Percentiles rank a stretch among this genome's conserved stretches.
These are phyloP conservation scores for Myotis pilosus DNA, from an alignment of 2,797 vertebrate species.

Conservation along the genomic window DNA sequence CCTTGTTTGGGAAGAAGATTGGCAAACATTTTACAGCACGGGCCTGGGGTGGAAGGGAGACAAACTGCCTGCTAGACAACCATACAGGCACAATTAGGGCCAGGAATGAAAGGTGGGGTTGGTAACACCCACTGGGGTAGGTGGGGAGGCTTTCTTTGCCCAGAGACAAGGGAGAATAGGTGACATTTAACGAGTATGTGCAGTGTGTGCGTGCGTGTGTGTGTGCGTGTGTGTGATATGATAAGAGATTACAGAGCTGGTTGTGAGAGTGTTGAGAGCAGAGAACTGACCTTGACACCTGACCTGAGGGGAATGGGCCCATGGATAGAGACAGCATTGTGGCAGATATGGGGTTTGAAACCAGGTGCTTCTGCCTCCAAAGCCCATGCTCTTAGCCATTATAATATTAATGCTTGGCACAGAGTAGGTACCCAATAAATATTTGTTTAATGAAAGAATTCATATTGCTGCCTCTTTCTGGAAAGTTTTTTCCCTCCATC, in stretches of 20 bases:
- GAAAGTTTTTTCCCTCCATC: background rate
- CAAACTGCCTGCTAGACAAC: background rate
- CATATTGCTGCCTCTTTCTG: background rate
- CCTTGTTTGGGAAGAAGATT: background rate
- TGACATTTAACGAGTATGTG: background rate
- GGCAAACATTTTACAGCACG: slow-evolving; percentile 17
- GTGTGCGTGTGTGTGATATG: background rate
- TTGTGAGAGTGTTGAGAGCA: background rate
- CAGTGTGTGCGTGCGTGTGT: background rate
- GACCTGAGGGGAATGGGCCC: background rate
- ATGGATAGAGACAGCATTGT: background rate
- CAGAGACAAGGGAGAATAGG: background rate
- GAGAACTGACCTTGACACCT: background rate
- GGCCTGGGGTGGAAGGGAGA: background rate
- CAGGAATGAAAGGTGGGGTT: background rate
- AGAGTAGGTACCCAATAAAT: slow-evolving; percentile 30
- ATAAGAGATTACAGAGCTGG: background rate
- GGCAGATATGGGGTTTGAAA: background rate
- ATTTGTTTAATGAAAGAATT: slow-evolving; percentile 10
- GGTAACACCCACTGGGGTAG: background rate
- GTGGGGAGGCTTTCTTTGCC: background rate
- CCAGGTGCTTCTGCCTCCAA: background rate
- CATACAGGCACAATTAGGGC: background rate
- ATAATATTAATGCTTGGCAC: background rate
- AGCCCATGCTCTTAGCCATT: background rate